Evolutionary conservation across 1,140 invertebrate genomes (phyloP), one percentile per base, ranked within the genome.

Genomic region (Physella acuta): DNA sequence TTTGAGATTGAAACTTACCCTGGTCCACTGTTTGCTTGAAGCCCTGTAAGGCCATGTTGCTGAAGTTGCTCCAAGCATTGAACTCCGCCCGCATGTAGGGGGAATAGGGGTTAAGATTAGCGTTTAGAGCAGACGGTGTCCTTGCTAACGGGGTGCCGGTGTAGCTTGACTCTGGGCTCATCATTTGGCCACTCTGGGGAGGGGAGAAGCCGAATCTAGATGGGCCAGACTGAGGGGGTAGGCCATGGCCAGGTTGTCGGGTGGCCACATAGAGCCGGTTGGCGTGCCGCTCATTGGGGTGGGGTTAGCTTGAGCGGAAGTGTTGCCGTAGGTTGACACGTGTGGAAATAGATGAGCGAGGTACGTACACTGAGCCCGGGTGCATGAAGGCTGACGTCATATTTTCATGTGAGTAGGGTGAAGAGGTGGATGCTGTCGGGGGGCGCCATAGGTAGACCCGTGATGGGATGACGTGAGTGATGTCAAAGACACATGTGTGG

Each of bases 31-130:
- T 68, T 31, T 68, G 66, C 14, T 60, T 58, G 39, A 68, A 68
- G n/a, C 66, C 66, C 33, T 68, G 66, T 30, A 68, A 56, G 17
- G 66, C 66, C 66, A 68, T 68, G 37, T 68, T 68, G 56, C 66
- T 68, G 56, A 68, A 68, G 31, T 60, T 68, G 56, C 66, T 68
- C 66, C 66, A 68, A 2, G 66, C 66, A 30, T 68, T 68, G 31
- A 68, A 68, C 14, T 68, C 66, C 0, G 55, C 39, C n/a, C 64
- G 34, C 66, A 68, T 68, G 56, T 68, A 68, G 3, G 66, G 66
- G 14, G 53, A 31, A 20, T 58, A 58, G n/a, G 49, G 66, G n/a
- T 52, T 60, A 2, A 60, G 4, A 17, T 30, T 34, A 1, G 39
- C 39, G n/a, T n/a, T n/a, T n/a, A n/a, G n/a, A 20, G 39, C 39